Evolutionary conservation across 2,888 invertebrate genomes (phyloP).

Genomic region (Asteroscopus sphinx): DNA sequence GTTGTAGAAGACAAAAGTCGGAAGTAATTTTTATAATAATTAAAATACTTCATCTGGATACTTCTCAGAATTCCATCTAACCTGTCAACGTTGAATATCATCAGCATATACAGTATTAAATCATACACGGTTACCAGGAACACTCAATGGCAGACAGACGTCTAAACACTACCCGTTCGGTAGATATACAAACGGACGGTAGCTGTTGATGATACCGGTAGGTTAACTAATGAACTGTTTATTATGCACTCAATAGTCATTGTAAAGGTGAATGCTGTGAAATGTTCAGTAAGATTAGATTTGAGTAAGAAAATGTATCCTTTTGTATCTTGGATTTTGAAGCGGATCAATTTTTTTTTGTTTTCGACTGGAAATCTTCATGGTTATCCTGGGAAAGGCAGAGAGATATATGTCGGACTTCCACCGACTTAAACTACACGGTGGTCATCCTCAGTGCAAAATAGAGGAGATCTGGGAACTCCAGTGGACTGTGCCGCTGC

Average conservation of each 20-base stretch:
- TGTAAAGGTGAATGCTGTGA: constrained; percentile 8
- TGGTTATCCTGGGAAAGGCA: no score
- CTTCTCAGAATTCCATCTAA: constrained; percentile 9
- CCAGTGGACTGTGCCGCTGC: no score
- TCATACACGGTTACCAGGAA: constrained; percentile 27
- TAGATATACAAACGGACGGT: constrained; percentile 24
- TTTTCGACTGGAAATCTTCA: no score
- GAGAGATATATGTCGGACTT: no score
- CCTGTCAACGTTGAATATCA: background rate
- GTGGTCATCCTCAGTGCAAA: no score
- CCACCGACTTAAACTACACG: no score
- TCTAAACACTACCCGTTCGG: constrained; percentile 36
- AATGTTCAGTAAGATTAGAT: background rate
- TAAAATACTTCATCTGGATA: background rate
- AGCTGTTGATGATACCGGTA: constrained; percentile 21
- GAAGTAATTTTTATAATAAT: no score
- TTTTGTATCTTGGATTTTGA: no score
- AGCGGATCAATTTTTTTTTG: background rate
- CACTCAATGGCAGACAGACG: constrained; percentile 34
- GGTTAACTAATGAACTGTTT: constrained; percentile 45
- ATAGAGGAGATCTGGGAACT: no score
- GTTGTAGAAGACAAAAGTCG: no score
- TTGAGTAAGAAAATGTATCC: background rate
- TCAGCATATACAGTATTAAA: constrained; percentile 22
- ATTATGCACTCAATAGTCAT: constrained; percentile 21